phyloP scores from a whole-genome alignment of 2,113 vertebrate genomes.

The Tyto alba region DNA sequence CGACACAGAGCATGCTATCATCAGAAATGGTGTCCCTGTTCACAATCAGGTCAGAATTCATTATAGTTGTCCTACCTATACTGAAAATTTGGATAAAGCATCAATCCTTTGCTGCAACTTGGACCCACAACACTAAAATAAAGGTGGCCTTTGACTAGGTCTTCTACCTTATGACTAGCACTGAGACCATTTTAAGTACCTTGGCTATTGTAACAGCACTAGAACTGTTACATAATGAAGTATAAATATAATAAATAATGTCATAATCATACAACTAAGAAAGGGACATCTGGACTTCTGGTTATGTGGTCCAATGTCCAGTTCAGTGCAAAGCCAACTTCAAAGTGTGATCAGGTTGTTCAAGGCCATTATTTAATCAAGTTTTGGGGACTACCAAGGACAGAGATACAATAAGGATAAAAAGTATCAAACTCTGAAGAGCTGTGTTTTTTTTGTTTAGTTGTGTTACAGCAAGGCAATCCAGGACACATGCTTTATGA shows the following conservation, averaged over 20 bases:
- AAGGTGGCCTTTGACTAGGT: neutral
- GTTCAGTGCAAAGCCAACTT: neutral
- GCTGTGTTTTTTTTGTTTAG: neutral
- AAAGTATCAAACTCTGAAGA: neutral
- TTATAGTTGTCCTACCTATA: neutral
- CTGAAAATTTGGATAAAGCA: neutral
- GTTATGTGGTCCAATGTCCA: neutral
- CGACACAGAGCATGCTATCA: neutral
- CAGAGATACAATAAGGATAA: neutral
- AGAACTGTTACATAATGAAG: neutral
- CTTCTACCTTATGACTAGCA: neutral
- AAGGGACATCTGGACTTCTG: neutral
- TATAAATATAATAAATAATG: neutral
- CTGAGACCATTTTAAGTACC: neutral
- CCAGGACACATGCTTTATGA: fast-evolving
- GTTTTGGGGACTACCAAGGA: neutral
- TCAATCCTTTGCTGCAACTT: neutral
- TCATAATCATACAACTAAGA: neutral
- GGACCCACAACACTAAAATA: neutral
- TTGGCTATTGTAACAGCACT: neutral
- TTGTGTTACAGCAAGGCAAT: neutral
- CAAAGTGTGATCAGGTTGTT: neutral
- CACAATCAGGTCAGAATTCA: neutral
- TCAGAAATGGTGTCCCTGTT: neutral
- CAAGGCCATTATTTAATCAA: neutral